A percentile compares a stretch with the other conserved stretches of the same genome.
phyloP scores from a whole-genome alignment of 2,113 vertebrate genomes.

The Calyptommatus sinebrachiatus region DNA sequence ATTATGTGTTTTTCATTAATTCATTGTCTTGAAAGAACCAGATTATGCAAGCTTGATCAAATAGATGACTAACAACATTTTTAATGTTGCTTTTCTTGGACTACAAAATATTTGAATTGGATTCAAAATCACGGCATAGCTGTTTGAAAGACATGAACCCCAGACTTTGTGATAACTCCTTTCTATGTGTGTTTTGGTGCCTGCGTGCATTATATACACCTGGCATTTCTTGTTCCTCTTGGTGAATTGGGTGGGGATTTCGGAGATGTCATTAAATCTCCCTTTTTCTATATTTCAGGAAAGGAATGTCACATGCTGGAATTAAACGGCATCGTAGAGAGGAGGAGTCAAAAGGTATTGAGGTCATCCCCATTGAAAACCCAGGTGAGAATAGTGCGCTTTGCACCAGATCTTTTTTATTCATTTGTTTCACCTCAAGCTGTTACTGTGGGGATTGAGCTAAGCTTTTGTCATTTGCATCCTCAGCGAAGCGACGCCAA shows the following conservation, averaged over 20 bases:
- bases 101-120: not conserved
- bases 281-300: conserved; percentile 58
- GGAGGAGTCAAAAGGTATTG: conserved; percentile 62
- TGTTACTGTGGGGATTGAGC: not conserved
- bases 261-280: not conserved
- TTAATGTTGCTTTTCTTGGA: not conserved
- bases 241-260: not conserved
- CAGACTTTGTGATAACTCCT: not conserved
- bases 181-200: not conserved
- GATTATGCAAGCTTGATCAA: too few species aligned
- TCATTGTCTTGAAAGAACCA: too few species aligned
- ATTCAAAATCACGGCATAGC: not conserved
- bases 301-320: conserved; percentile 19
- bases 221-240: not conserved
- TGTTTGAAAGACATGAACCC: not conserved
- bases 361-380: conserved; percentile 89
- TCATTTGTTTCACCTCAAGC: accelerated
- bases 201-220: not conserved
- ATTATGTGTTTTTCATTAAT: too few species aligned
- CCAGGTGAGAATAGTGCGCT: conserved; percentile 74
- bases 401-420: accelerated
- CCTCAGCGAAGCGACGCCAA: conserved; percentile 79
- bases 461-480: not conserved
- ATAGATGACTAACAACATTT: too few species aligned
- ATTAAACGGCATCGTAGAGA: conserved; percentile 26